Evolutionary conservation across 2,113 vertebrate species (phyloP), one percentile per base, ranked within the genome.

Genomic region (Delphinus delphis): DNA sequence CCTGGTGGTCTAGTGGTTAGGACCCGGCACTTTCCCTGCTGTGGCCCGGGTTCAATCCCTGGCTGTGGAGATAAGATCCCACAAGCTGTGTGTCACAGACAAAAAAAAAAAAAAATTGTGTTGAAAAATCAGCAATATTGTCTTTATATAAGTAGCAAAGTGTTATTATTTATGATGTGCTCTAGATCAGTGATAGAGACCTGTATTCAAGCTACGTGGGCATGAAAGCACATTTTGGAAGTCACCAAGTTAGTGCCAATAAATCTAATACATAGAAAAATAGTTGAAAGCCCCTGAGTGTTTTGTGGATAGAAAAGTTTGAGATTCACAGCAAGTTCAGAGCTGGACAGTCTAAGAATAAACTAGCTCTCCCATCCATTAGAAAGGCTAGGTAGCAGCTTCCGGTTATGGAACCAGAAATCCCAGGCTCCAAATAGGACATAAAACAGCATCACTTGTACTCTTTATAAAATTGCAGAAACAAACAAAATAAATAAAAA

Each of bases 401-500:
- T 68, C 85, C 41, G 6, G 25, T 13, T 70, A 47, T n/a, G 77
- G 70, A 83, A 79, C 33, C 38, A 62, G 70, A 79, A 93, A 36
- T n/a, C 65, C 60, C 5, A 60, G 62, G 10, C 58, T 90, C 9
- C 9, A 41, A 67, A 87, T 44, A 73, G 55, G 90, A 71, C 55
- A 53, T 81, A 60, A 81, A 38, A 62, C 13, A 38, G 31, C 5
- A 60, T 33, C 38, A 41, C 68, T 53, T 82, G 5, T 50, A 14
- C 21, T 80, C 33, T 83, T 82, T 60, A 90, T 28, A 79, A 38
- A 73, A 73, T 6, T 70, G 25, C 20, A 82, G 44, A 90, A 96
- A 82, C 13, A 85, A 58, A 79, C 9, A 8, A 50, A 50, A 50
- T 50, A 55, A 50, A 50, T 3, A 55, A 79, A 80, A 70, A 31